These are phyloP conservation scores for Lagenorhynchus albirostris DNA, from an alignment of 2,113 vertebrate species.

Conservation along the genomic window DNA sequence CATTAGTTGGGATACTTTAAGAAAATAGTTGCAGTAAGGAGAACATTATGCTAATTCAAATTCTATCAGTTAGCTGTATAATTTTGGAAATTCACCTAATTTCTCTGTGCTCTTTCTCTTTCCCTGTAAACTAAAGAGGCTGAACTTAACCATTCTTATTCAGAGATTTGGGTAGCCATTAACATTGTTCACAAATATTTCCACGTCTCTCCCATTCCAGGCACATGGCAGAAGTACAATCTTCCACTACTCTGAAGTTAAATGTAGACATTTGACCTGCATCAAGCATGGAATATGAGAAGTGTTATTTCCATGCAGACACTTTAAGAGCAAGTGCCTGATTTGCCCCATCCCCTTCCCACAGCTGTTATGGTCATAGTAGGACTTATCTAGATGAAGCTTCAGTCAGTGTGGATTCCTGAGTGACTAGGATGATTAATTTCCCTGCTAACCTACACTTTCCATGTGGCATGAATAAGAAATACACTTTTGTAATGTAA, in stretches of 20 bases:
- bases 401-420: not conserved
- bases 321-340: not conserved
- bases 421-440: not conserved
- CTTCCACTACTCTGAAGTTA: not conserved
- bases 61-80: not conserved
- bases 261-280: not conserved
- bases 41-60: not conserved
- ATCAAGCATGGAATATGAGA: not conserved
- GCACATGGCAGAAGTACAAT: not conserved
- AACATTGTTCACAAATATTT: not conserved
- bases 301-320: not conserved
- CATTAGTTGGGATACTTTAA: not conserved
- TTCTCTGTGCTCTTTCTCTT: not conserved
- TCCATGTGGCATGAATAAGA: not conserved
- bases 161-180: not conserved
- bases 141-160: not conserved
- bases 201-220: not conserved
- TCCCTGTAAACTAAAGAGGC: not conserved
- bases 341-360: not conserved
- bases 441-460: not conserved
- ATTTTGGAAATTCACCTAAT: not conserved
- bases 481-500: not conserved
- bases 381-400: not conserved
- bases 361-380: not conserved
- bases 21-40: not conserved